Conservation (phyloP, 2,113 vertebrate genomes). For the Lepus timidus region DNA sequence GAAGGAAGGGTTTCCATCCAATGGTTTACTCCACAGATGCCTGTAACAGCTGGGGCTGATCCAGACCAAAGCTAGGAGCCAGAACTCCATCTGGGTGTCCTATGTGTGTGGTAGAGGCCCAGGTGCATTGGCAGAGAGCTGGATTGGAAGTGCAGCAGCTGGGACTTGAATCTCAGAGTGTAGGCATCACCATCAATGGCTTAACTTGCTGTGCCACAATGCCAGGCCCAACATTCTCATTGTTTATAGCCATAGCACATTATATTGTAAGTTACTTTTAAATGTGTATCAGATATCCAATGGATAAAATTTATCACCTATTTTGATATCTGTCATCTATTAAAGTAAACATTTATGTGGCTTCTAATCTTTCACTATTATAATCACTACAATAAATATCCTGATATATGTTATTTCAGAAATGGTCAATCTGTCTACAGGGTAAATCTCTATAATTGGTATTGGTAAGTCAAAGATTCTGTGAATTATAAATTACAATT, state of each 20-base stretch:
- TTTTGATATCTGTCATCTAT: background rate
- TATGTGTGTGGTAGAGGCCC: too few relatives aligned
- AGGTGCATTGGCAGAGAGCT: too few relatives aligned
- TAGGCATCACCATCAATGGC: too few relatives aligned
- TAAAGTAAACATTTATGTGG: background rate
- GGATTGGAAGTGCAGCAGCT: too few relatives aligned
- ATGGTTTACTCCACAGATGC: too few relatives aligned
- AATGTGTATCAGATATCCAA: background rate
- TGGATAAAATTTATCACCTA: background rate
- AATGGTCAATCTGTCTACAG: background rate
- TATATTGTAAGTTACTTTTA: background rate
- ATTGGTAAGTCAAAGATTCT: conserved; percentile 22
- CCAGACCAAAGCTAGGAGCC: too few relatives aligned
- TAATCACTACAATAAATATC: background rate
- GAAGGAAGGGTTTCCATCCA: too few relatives aligned
- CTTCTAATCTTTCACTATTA: conserved; percentile 27
- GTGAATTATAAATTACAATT: conserved; percentile 31
- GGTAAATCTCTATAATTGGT: conserved; percentile 22
- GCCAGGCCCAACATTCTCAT: background rate
- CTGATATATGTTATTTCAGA: background rate
- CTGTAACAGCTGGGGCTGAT: too few relatives aligned
- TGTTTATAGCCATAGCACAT: background rate
- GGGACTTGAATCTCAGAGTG: too few relatives aligned
- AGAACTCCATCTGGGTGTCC: too few relatives aligned
- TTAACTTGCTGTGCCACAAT: too few relatives aligned